Evolutionary conservation across 2,888 invertebrate genomes (phyloP), one percentile per base, ranked within the genome.

Genomic region (Phengaris alcon): DNA sequence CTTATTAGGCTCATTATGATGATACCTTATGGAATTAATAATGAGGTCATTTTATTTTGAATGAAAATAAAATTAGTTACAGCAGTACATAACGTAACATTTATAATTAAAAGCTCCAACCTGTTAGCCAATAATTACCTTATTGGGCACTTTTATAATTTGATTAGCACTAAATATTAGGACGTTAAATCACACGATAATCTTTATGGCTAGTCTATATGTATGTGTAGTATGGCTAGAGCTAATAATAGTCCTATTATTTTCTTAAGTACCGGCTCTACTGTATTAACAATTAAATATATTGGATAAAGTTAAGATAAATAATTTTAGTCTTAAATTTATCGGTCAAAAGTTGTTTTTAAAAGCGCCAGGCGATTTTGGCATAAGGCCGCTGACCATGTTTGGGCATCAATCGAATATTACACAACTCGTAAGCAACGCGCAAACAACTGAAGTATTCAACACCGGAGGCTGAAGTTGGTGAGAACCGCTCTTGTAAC

Each of bases 361-460:
- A 22, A 64, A 10, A 35, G 64, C 64, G 35, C 64, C 64, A 35
- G 64, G 12, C 35, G 9, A 64, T 64, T 44, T 44, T 13, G 44
- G 64, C 13, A 12, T 35, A 64, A 44, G 64, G 64, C 12, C 64
- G 6, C 12, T 64, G 64, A 35, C 64, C 64, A 64, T 35, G 35
- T 64, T 64, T 44, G 64, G 64, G 35, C 64, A 64, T 64, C 13
- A 64, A 64, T 64, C 35, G 35, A 44, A 64, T 64, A 64, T 64
- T 64, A 44, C 64, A 12, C 64, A 64, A 64, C 35, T 64, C 44
- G 64, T 44, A 12, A 13, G 64, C 64, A 64, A 35, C 13, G 2
- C 59, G 35, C 12, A 35, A 64, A 64, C 6, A 35, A 12, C 64
- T 12, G 10, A 52, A 52, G 6, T 35, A 35, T 35, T 35, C 35